Conservation (phyloP, 2,797 vertebrate species). For the Spatula versicolor region DNA sequence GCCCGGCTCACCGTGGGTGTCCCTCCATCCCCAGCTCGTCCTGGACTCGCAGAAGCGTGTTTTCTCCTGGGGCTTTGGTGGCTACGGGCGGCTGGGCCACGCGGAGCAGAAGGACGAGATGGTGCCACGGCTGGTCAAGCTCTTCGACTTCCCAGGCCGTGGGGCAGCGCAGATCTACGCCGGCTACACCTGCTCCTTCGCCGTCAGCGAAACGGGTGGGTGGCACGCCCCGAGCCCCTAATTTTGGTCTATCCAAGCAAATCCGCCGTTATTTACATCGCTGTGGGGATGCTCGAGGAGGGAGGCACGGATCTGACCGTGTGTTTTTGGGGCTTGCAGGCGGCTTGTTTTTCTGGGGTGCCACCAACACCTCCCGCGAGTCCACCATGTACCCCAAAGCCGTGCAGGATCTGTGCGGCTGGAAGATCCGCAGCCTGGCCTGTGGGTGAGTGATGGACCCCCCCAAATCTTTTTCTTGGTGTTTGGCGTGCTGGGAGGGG, state of each 20-base stretch:
- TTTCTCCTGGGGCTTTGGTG: slow-evolving; percentile 96
- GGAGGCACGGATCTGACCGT: neutral
- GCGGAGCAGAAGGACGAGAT: slow-evolving; percentile 97
- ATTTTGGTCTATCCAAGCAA: rapidly evolving
- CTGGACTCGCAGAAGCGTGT: slow-evolving; percentile 96
- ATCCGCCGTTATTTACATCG: rapidly evolving
- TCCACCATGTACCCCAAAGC: slow-evolving; percentile 98
- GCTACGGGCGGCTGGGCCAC: slow-evolving; percentile 94
- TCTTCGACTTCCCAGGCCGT: slow-evolving; percentile 94
- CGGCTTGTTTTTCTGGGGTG: slow-evolving; percentile 95
- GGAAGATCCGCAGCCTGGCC: slow-evolving; percentile 92
- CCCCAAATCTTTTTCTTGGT: neutral
- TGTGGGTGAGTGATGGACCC: slow-evolving; percentile 85
- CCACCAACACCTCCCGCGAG: slow-evolving; percentile 96
- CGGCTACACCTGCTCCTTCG: slow-evolving; percentile 94
- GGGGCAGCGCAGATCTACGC: slow-evolving; percentile 90
- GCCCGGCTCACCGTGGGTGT: neutral
- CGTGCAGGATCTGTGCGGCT: slow-evolving; percentile 96
- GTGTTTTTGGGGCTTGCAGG: slow-evolving; percentile 74
- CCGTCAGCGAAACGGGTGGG: slow-evolving; percentile 91
- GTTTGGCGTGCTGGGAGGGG: neutral
- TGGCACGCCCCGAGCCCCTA: neutral
- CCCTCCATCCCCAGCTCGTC: slow-evolving; percentile 81
- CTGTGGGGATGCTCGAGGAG: no score
- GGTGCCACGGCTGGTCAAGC: slow-evolving; percentile 94